phyloP scores from a whole-genome alignment of 2,113 vertebrate genomes.

The Vulpes lagopus region DNA sequence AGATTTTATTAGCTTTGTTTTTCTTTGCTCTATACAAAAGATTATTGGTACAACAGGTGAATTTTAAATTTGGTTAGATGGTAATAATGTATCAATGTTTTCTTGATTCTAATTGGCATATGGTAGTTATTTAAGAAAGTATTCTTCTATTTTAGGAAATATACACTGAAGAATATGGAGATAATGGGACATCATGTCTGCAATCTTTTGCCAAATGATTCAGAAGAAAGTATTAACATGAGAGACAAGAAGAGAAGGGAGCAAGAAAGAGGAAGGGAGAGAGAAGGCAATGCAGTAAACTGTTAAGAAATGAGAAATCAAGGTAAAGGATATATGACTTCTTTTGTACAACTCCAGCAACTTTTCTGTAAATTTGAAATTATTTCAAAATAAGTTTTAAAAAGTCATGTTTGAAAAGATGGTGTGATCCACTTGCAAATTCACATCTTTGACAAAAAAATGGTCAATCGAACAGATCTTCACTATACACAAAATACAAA shows the following conservation, averaged over 20 bases:
- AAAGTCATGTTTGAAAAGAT: constrained; percentile 32
- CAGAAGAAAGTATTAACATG: constrained; percentile 24
- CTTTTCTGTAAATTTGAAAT: constrained; percentile 41
- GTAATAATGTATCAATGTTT: constrained; percentile 27
- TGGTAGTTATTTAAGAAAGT: not conserved
- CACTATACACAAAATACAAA: constrained; percentile 40
- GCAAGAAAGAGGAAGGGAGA: not conserved
- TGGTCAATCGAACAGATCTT: constrained; percentile 34
- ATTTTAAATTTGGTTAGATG: constrained; percentile 7
- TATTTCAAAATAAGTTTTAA: constrained; percentile 48
- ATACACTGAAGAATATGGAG: not conserved
- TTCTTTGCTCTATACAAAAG: not conserved
- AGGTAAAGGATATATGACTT: not conserved
- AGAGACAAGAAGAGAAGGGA: not conserved
- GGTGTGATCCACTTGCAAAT: constrained; percentile 14
- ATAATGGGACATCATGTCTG: constrained; percentile 19
- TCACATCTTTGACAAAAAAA: constrained; percentile 6
- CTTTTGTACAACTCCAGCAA: not conserved
- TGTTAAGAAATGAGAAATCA: not conserved
- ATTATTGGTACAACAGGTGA: not conserved
- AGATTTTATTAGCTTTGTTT: not conserved
- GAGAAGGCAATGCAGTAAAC: not conserved
- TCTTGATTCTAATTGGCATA: constrained; percentile 3
- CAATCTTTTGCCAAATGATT: not conserved
- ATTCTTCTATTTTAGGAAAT: not conserved